phyloP scores from a whole-genome alignment of 2,888 invertebrate species.

The Drosophila multiciliata region DNA sequence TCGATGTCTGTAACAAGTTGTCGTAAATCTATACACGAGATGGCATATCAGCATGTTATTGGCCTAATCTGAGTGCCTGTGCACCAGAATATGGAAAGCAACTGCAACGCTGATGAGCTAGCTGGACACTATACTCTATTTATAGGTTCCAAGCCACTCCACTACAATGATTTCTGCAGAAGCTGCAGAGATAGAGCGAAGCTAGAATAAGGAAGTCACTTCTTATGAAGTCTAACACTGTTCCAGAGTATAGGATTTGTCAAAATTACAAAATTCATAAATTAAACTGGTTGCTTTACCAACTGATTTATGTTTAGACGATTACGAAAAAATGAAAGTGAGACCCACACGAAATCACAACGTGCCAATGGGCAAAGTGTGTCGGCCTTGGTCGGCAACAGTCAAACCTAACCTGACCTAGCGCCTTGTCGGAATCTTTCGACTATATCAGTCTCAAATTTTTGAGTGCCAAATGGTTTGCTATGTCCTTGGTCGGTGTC shows the following conservation, averaged over 20 bases:
- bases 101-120: too few species aligned
- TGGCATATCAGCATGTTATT: too few species aligned
- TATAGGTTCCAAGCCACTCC: background rate
- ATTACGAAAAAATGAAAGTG: background rate
- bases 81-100: too few species aligned
- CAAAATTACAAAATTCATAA: background rate
- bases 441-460: background rate
- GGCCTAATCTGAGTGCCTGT: too few species aligned
- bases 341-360: too few species aligned
- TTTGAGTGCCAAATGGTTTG: constrained; percentile 17
- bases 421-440: background rate
- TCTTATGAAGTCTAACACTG: background rate
- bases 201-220: background rate
- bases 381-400: too few species aligned
- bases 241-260: background rate
- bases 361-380: too few species aligned
- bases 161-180: background rate
- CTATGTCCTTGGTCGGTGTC: constrained; percentile 49
- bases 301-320: too few species aligned
- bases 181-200: background rate
- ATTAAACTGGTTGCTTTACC: background rate
- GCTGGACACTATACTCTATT: too few species aligned
- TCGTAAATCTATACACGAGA: too few species aligned
- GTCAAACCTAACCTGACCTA: too few species aligned
- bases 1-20: too few species aligned